phyloP scores from a whole-genome alignment of 2,797 vertebrate species.

The Cephalopachus bancanus region DNA sequence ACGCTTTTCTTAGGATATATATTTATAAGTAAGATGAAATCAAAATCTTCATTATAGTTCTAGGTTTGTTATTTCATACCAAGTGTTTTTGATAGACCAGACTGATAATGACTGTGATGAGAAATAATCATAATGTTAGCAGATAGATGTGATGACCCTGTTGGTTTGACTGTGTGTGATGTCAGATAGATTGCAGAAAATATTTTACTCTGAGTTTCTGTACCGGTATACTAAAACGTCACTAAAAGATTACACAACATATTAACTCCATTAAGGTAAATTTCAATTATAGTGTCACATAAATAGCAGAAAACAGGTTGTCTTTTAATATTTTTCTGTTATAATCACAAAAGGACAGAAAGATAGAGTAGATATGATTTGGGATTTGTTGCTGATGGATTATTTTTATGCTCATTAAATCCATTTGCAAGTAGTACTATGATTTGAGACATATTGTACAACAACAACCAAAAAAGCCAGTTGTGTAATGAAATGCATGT shows the following conservation, averaged over 20 bases:
- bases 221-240: not conserved
- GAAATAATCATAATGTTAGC: not conserved
- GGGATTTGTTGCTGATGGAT: constrained; percentile 33
- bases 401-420: constrained; percentile 64
- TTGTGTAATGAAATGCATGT: constrained; percentile 6
- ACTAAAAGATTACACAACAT: not conserved
- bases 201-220: not conserved
- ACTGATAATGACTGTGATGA: too few species aligned
- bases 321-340: not conserved
- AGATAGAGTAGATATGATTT: not conserved
- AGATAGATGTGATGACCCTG: too few species aligned
- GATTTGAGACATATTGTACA: not conserved
- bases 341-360: not conserved
- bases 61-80: not conserved
- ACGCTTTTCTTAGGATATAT: not conserved
- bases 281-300: constrained; percentile 28
- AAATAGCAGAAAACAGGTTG: not conserved
- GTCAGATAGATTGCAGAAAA: not conserved
- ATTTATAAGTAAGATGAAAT: not conserved
- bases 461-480: not conserved
- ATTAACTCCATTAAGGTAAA: not conserved
- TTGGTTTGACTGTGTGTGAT: not conserved
- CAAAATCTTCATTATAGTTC: not conserved
- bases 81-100: not conserved
- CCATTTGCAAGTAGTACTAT: constrained; percentile 12